These are phyloP conservation scores for Diorhabda carinulata DNA, from an alignment of 1,140 invertebrate species.

Conservation along the genomic window DNA sequence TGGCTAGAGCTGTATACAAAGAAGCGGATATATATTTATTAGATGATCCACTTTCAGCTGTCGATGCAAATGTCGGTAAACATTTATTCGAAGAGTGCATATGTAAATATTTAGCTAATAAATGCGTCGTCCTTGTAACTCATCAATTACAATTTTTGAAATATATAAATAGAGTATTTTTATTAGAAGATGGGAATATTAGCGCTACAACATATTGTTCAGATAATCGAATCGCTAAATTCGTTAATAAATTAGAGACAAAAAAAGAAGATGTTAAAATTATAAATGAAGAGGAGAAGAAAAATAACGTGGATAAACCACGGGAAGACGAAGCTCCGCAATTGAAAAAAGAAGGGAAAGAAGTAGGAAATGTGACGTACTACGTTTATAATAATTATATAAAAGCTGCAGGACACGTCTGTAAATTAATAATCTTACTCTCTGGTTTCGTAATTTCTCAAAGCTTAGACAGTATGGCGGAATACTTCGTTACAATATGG, in stretches of 20 bases:
- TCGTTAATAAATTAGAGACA: slow-evolving; percentile 55
- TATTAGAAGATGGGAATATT: slow-evolving; percentile 58
- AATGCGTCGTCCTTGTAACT: slow-evolving; percentile 76
- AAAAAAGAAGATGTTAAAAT: slow-evolving; percentile 45
- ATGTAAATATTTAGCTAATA: slow-evolving; percentile 53
- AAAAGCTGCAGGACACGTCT: slow-evolving; percentile 53
- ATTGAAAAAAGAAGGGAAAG: slow-evolving; percentile 33
- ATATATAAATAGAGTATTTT: slow-evolving; percentile 66
- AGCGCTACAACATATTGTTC: slow-evolving; percentile 52
- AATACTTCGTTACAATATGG: slow-evolving; percentile 66
- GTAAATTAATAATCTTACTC: slow-evolving; percentile 50
- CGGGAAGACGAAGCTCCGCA: slow-evolving; percentile 43
- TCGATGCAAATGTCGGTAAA: slow-evolving; percentile 66
- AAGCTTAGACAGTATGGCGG: slow-evolving; percentile 58
- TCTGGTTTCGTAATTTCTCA: slow-evolving; percentile 57
- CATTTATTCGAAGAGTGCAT: slow-evolving; percentile 68
- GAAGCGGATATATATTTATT: slow-evolving; percentile 77
- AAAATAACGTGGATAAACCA: slow-evolving; percentile 29
- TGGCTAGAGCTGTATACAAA: slow-evolving; percentile 77
- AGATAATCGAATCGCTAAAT: slow-evolving; percentile 47
- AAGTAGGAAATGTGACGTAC: slow-evolving; percentile 53
- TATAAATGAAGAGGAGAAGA: slow-evolving; percentile 42
- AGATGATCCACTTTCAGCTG: slow-evolving; percentile 78
- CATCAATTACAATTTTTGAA: slow-evolving; percentile 85
- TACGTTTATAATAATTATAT: slow-evolving; percentile 61